Percentiles rank a stretch among this genome's conserved stretches.
These are phyloP conservation scores for Orius insidiosus DNA, from an alignment of 1,140 invertebrate genomes.

Conservation along the genomic window DNA sequence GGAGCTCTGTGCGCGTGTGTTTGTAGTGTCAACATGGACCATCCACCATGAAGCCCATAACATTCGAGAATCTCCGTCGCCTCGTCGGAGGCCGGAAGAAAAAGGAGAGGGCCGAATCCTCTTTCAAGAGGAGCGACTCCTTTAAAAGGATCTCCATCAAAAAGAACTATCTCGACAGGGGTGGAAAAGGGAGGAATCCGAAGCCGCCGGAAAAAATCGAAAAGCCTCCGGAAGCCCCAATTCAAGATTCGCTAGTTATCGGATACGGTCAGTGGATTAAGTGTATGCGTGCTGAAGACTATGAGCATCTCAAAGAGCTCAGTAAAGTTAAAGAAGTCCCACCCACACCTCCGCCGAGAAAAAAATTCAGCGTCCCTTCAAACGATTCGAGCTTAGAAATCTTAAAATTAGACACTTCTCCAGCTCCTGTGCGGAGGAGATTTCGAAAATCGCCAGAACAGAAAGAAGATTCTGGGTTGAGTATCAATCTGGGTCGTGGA, in stretches of 20 bases:
- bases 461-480: conserved; percentile 25
- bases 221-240: conserved; percentile 17
- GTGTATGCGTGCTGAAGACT: conserved; percentile 25
- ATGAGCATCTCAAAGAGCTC: conserved; percentile 20
- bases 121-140: conserved; percentile 55
- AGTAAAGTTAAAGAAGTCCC: conserved; percentile 21
- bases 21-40: neutral
- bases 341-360: conserved; percentile 26
- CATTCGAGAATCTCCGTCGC: conserved; percentile 50
- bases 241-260: conserved; percentile 22
- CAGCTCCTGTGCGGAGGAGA: conserved; percentile 24
- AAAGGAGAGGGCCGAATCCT: conserved; percentile 41
- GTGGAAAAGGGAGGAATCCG: conserved; percentile 23
- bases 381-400: conserved; percentile 24
- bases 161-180: conserved; percentile 42
- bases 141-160: conserved; percentile 54
- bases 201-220: conserved; percentile 19
- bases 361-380: conserved; percentile 10
- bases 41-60: conserved; percentile 39
- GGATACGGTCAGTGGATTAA: conserved; percentile 35
- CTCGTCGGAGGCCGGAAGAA: conserved; percentile 39
- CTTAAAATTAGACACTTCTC: conserved; percentile 27
- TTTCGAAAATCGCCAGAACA: conserved; percentile 22
- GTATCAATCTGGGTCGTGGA: conserved; percentile 25
- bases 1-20: no score